Conservation (phyloP, 2,113 vertebrate genomes). For the Myotis lucifugus region DNA sequence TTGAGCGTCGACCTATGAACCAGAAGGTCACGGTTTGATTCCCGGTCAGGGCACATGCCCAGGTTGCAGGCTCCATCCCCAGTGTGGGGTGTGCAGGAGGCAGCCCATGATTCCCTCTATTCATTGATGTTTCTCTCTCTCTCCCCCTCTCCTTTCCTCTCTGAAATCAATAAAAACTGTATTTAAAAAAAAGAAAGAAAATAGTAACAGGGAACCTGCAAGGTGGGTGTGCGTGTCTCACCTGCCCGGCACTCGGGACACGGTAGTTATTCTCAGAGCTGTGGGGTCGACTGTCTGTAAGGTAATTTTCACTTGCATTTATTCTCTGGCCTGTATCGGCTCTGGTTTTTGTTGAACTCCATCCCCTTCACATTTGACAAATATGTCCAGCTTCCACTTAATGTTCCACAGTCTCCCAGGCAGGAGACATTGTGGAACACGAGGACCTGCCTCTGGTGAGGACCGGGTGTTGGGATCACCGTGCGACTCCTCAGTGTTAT, state of each 20-base stretch:
- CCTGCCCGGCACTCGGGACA: not conserved
- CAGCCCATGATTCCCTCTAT: too few relatives aligned
- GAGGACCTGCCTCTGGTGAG: not conserved
- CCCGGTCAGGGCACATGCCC: too few relatives aligned
- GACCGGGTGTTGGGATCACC: fast-evolving
- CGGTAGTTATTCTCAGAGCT: not conserved
- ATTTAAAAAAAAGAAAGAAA: not conserved
- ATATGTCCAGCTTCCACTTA: not conserved
- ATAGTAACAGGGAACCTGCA: not conserved
- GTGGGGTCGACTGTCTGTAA: not conserved
- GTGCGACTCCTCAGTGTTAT: not conserved
- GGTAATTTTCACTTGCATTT: not conserved
- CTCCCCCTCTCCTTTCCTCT: too few relatives aligned
- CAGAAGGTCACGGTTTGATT: too few relatives aligned
- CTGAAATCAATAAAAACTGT: too few relatives aligned
- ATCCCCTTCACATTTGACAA: not conserved
- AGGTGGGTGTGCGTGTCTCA: not conserved
- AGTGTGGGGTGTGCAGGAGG: too few relatives aligned
- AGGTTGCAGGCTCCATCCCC: too few relatives aligned
- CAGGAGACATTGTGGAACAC: not conserved
- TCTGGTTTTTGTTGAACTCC: not conserved
- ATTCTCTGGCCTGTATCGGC: not conserved
- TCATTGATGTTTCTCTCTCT: too few relatives aligned
- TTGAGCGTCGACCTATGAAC: too few relatives aligned
- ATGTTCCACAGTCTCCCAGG: not conserved